phyloP scores from a whole-genome alignment of 2,113 vertebrate species.

The Oreochromis tanganicae region DNA sequence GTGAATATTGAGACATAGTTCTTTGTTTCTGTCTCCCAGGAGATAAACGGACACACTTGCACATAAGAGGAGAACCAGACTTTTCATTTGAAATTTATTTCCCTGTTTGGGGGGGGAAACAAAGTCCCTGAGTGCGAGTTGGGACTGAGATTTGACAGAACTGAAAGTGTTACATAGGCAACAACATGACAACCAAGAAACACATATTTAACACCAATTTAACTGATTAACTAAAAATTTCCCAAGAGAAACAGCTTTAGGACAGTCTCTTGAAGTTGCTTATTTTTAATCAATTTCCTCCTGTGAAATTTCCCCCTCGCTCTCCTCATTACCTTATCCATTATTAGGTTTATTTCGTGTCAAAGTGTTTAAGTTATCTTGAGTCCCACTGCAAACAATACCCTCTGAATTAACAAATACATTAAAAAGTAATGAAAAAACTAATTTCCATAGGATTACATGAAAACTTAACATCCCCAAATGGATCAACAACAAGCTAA shows the following conservation, averaged over 20 bases:
- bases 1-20: constrained; percentile 17
- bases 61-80: constrained; percentile 13
- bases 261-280: neutral
- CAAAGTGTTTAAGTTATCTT: neutral
- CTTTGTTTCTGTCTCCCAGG: constrained; percentile 41
- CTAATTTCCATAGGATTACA: accelerated
- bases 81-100: constrained; percentile 21
- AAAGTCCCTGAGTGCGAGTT: neutral
- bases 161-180: neutral
- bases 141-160: constrained; percentile 34
- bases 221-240: neutral
- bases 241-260: neutral
- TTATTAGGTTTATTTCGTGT: neutral
- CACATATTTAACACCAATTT: neutral
- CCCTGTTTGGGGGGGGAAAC: neutral
- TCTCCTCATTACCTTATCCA: neutral
- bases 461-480: neutral
- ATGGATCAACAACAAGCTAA: neutral
- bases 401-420: neutral
- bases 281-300: neutral
- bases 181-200: constrained; percentile 2
- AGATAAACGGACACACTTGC: constrained; percentile 20
- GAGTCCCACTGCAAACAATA: neutral
- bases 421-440: neutral
- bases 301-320: neutral